Percentiles rank a stretch among this genome's conserved stretches.
phyloP scores from a whole-genome alignment of 2,888 invertebrate species.

The Cryptophagus acutangulus region DNA sequence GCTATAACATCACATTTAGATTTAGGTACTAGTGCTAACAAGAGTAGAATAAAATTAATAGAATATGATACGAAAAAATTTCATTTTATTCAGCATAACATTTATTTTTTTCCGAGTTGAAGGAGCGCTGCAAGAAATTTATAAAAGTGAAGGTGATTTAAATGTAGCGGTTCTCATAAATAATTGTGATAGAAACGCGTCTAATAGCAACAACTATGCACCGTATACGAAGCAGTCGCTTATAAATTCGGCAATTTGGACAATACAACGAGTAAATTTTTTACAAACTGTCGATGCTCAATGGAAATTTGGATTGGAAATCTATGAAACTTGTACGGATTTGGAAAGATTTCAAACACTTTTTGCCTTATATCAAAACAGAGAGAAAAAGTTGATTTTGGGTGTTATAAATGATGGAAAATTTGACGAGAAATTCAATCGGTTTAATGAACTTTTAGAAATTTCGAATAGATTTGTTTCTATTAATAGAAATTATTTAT shows the following conservation, averaged over 20 bases:
- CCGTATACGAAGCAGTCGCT: constrained; percentile 30
- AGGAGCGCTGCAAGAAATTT: constrained; percentile 15
- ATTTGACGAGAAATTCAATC: constrained; percentile 27
- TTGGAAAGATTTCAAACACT: constrained; percentile 35
- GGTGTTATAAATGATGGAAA: constrained; percentile 32
- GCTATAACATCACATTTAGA: neutral
- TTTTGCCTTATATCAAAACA: constrained; percentile 35
- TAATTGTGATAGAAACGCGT: constrained; percentile 28
- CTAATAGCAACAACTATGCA: constrained; percentile 5
- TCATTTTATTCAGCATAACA: neutral
- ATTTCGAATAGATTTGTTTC: constrained; percentile 26
- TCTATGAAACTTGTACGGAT: constrained; percentile 37
- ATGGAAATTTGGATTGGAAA: constrained; percentile 29
- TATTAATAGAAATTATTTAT: constrained; percentile 25
- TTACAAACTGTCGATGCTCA: constrained; percentile 32
- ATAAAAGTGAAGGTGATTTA: constrained; percentile 33
- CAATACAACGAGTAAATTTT: constrained; percentile 37
- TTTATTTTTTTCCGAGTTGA: neutral
- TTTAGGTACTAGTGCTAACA: neutral
- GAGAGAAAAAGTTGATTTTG: constrained; percentile 26
- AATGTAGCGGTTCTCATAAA: constrained; percentile 37
- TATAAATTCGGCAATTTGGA: constrained; percentile 41
- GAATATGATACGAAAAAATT: too few relatives aligned
- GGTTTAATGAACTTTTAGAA: constrained; percentile 36
- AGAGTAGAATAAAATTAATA: neutral